Evolutionary conservation across 1,140 invertebrate genomes (phyloP), one percentile per base, ranked within the genome.

Genomic region (Trichogramma pretiosum): DNA sequence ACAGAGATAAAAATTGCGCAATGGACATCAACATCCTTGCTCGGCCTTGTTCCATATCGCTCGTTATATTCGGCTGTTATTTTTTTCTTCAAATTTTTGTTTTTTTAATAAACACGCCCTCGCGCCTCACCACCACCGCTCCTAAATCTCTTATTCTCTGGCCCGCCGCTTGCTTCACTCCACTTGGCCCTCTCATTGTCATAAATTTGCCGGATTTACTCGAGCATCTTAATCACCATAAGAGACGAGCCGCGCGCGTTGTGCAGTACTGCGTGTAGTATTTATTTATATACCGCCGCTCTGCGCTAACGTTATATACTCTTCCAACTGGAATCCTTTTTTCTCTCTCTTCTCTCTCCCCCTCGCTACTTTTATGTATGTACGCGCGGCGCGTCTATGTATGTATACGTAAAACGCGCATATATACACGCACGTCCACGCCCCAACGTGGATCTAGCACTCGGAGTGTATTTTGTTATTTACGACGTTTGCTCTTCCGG

Each of bases 171-270:
- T n/a, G n/a, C n/a, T n/a, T n/a, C n/a, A n/a, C n/a, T n/a, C n/a
- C 32, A 7, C 32, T 5, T n/a, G 16, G 32, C 32, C 13, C 32
- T 11, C 22, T 33, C 13, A 4, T 33, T 16, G 32, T 24, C 16
- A 41, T 43, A 43, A 43, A 43, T 43, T 33, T 24, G 11, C 30
- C 13, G 21, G 21, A 43, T 34, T 43, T 43, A 43, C 41, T 22
- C 13, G 18, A 14, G 18, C 41, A 43, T 43, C 41, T 43, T 43
- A 43, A 43, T 43, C 41, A 43, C 41, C 41, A 32, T 33, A 43
- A 43, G 41, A 33, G 41, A 18, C 41, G 19, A 33, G 28, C 28
- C 34, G 34, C n/a, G n/a, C n/a, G n/a, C n/a, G n/a, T n/a, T n/a
- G n/a, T n/a, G n/a, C n/a, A n/a, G n/a, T n/a, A n/a, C n/a, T n/a